A percentile compares a stretch with the other conserved stretches of the same genome.
These are phyloP conservation scores for Chaetorhynchus papuensis DNA, from an alignment of 2,113 vertebrate species.

Conservation along the genomic window DNA sequence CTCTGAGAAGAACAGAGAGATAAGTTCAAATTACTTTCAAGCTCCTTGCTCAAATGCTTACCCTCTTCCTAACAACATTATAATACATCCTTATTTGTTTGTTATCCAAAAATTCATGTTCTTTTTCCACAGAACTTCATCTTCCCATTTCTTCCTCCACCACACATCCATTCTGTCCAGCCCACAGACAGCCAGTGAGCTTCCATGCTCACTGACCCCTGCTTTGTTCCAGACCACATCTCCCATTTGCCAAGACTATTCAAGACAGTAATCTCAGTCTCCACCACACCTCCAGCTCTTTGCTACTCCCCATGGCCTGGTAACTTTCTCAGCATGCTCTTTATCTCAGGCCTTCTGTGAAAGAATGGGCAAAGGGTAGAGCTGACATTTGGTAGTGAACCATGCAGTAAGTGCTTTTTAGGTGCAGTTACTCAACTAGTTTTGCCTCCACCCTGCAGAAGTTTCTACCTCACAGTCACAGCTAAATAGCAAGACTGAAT, in stretches of 20 bases:
- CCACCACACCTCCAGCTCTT: not conserved
- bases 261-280: not conserved
- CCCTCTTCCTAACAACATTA: not conserved
- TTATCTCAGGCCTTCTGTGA: not conserved
- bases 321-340: not conserved
- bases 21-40: not conserved
- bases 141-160: not conserved
- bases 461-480: not conserved
- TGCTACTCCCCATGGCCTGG: not conserved
- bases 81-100: too few relatives aligned
- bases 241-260: not conserved
- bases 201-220: not conserved
- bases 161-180: not conserved
- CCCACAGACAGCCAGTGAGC: not conserved
- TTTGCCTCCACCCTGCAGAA: not conserved
- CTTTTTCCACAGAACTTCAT: not conserved
- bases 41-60: not conserved
- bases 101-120: not conserved
- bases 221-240: not conserved
- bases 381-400: not conserved
- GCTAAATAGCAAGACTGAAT: not conserved
- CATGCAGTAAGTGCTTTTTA: not conserved
- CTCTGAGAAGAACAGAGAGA: not conserved
- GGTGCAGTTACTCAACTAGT: not conserved
- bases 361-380: not conserved